Base-by-base conservation (phyloP, 1,140 invertebrate genomes). In the Ruditapes philippinarum region DNA sequence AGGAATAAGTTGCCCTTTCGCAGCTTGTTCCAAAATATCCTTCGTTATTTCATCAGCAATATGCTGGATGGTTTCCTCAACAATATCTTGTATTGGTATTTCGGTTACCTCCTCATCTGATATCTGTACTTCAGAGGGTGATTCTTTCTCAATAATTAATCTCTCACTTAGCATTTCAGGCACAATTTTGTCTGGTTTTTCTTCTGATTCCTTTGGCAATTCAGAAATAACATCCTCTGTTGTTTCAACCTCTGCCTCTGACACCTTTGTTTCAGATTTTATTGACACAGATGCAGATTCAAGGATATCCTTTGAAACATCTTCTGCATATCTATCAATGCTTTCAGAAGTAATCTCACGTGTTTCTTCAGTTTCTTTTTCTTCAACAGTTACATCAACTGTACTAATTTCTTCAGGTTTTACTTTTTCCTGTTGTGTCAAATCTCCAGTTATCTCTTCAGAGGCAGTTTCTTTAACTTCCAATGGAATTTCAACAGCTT, bases 31-130 rank as follows among this genome's bases (percentile, higher is more conserved):
- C 31, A 87, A 38, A 40, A 87, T 76, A 19, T 87, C 85, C 42
- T 68, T 87, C 3, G 85, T 87, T 3, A 87, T 87, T 87, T 87
- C 85, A 45, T 87, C 85, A 79, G 85, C 85, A 79, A 62, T 78
- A 1, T 76, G 49, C 45, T 78, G 45, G 12, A 87, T 87, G 14
- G 54, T 28, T 68, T 87, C 85, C 42, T 65, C 73, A 31, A 31
- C 38, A 42, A 87, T 79, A 0, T 68, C 33, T 17, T 25, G 31
- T 9, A 60, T 22, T 11, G 22, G 11, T 22, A 57, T 40, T 60
- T 70, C 81, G 73, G 62, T 31, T 25, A 40, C 38, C 12, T 1
- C 36, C 45, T 86, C 83, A 76, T 86, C 83, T 68, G 33, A 60
- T 36, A 36, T 70, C 19, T 42, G 11, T 45, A 84, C 62, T 36